Evolutionary conservation across 2,888 invertebrate species (phyloP), one percentile per base, ranked within the genome.

Genomic region (Andrena trimmerana): DNA sequence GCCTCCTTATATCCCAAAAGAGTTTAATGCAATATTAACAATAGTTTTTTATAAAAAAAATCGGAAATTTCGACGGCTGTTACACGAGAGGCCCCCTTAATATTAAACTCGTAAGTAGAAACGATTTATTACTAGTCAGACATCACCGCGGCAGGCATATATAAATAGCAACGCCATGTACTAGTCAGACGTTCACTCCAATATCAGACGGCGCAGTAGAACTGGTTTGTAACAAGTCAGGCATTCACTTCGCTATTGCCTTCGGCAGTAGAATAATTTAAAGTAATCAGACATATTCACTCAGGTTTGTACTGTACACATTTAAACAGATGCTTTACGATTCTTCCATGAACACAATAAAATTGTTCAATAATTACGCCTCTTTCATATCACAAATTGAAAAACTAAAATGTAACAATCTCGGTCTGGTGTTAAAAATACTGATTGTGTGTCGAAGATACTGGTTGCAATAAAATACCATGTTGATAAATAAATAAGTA

Each of bases 181-280:
- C 16, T 42, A 42, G 59, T 59, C 59, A 59, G 29, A 29, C 59
- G 7, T 59, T 59, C 59, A 8, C 59, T 59, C 59, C 16, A 59
- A 59, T 59, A 59, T 29, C 29, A 59, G 2, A 59, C 59, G 13
- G 59, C 5, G 13, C 31, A 50, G 20, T 62, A 31, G 16, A 71
- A 71, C 10, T 29, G 27, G 13, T 36, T 29, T 42, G 7, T 13
- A 10, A 42, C 13, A 13, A 20, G 4, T n/a, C 59, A 48, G 42
- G 48, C 70, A 20, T 6, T 4, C 5, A 2, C 7, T 10, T 7
- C 1, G 27, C 16, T n/a, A 59, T 16, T 4, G 42, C 42, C 42
- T 8, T 59, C 4, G 52, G 31, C 48, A 75, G 69, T 69, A 52
- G 60, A 60, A 50, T 27, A 13, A 24, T 60, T n/a, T 33, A 31